Base-by-base conservation (phyloP, 2,113 vertebrate species). In the Ceratotherium simum region DNA sequence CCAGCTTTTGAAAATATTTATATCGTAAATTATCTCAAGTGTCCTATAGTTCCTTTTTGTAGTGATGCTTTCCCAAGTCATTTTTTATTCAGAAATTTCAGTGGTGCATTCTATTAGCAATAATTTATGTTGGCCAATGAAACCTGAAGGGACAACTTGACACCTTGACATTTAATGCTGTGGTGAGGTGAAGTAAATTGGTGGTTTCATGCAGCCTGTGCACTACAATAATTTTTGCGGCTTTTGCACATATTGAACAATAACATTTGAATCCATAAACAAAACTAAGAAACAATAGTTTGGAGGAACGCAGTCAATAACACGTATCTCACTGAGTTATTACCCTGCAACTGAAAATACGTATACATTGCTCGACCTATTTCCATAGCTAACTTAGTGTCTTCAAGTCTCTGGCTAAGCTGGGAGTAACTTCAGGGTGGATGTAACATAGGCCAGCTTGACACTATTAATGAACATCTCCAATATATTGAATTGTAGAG, bases 31-130 rank as follows among this genome's bases (percentile, higher is more conserved):
- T 98, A 98, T 97, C 80, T 98, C 90, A 96, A 98, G 92, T n/a
- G 8, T 98, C 92, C 93, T 95, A 96, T 97, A 95, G 8, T 79
- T 64, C 56, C 33, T 98, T 96, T 93, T 95, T 73, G 14, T 93
- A 95, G 75, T 93, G 98, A 98, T 58, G 83, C 18, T 98, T 98
- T 98, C 97, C 14, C 76, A 96, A 97, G 90, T 93, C 33, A 97
- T 98, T 98, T 98, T 78, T 98, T 97, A 97, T 98, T 98, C 98
- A 98, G 94, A 98, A 99, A 98, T 98, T 98, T 98, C 92, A 79
- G 69, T 18, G 9, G 93, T 69, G 97, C 31, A 87, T 98, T 98
- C 96, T 98, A 98, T 98, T 98, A 98, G 67, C 80, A 97, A 81
- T 96, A 98, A 98, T 98, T 98, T 98, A 98, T 98, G 84, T 97